Evolutionary conservation across 2,888 invertebrate species (phyloP), one percentile per base, ranked within the genome.

Genomic region (Macrosoma leucophasiata): DNA sequence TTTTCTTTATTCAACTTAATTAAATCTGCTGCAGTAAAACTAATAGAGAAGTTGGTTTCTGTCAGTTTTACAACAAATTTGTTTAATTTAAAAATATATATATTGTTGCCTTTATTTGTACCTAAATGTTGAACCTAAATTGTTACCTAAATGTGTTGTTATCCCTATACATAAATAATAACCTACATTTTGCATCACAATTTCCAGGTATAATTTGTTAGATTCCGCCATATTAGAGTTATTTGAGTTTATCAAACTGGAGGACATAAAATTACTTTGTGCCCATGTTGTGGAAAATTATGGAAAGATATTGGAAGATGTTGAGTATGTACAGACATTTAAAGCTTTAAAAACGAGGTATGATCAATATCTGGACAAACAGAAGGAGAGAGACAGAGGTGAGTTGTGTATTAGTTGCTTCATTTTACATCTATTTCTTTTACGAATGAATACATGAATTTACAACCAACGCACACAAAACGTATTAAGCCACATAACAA

Each of bases 201-300:
- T 39, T 75, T 78, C 13, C 70, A 85, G 85, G 62, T 99, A 99
- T 84, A 99, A 99, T 86, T 90, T 99, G 55, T 87, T 99, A 55
- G 99, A 99, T 82, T 99, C 98, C 14, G 98, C 99, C 48, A 95
- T 99, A 72, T 89, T 99, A 72, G 99, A 99, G 85, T 90, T 99
- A 88, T 99, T 99, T 85, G 99, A 99, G 85, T 99, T 96, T 82
- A 97, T 99, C 50, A 95, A 95, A 87, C 82, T 94, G 76, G 95
- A 96, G 84, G 96, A 96, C 70, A 93, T 96, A 41, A 95, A 95
- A 77, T 91, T 92, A 22, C 85, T 96, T 53, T 95, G 93, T 85
- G 91, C 93, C 39, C 96, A 99, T 77, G 93, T 98, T 50, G 95
- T 98, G 52, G 98, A 98, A 79, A 96, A 94, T 76, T 98, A 96